Evolutionary conservation across 2,113 vertebrate genomes (phyloP), one percentile per base, ranked within the genome.

Genomic region (Paramormyrops kingsleyae): DNA sequence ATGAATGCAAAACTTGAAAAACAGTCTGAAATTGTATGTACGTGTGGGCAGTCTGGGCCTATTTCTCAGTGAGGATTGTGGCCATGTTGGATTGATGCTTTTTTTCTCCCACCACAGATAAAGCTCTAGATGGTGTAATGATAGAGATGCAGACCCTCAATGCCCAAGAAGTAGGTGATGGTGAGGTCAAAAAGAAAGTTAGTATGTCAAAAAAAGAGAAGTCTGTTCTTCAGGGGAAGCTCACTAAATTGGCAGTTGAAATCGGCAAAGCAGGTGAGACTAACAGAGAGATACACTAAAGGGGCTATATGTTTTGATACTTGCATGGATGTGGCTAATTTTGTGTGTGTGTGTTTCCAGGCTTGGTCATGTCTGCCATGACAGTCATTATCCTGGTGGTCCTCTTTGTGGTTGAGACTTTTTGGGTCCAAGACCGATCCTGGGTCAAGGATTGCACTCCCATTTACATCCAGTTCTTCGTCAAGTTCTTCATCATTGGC

Each of bases 401-500:
- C 24, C 97, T 97, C 93, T 99, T 99, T 95, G 93, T 97, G 92
- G 96, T 99, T 53, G 96, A 99, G 92, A 99, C 97, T 70, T 99
- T 99, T 94, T 98, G 97, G 96, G 93, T 99, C 92, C 97, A 99
- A 94, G 96, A 97, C 49, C 95, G 97, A 89, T 93, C 95, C 0
- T 99, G 97, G 97, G 92, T 96, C 91, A 94, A 94, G 12, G 97
- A 98, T 87, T 99, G 98, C 92, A 94, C 95, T n/a, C 97, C 99
- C 1, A 96, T 99, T 94, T 99, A 99, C 91, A 95, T 98, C 91
- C 98, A 99, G 92, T 99, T 98, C 93, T 94, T 99, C 91, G 98
- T 99, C 90, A 99, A 99, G 95, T 99, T 99, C 96, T 99, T 99
- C 95, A 99, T 99, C 94, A 99, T 99, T 89, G 99, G 99, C 87